These are phyloP conservation scores for Lasioglossum oenotherae DNA, from an alignment of 2,888 invertebrate genomes.

Conservation along the genomic window DNA sequence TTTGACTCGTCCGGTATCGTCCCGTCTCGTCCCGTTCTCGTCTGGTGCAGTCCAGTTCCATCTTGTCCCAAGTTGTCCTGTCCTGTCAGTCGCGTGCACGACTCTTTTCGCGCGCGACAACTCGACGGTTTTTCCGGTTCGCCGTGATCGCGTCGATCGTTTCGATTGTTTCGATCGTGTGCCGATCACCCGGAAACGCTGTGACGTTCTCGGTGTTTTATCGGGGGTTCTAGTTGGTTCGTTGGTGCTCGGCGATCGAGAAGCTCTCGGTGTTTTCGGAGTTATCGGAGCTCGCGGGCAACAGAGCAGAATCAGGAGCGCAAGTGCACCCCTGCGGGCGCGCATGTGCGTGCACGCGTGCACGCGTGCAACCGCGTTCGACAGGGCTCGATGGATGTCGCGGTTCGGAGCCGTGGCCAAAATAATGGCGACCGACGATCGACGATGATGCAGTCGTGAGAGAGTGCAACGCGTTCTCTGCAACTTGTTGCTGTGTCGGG, in stretches of 20 bases:
- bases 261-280: background rate
- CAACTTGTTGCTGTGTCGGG: slow-evolving; percentile 52
- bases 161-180: background rate
- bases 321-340: slow-evolving; percentile 2
- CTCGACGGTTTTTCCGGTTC: background rate
- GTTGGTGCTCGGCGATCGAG: background rate
- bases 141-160: background rate
- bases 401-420: slow-evolving; percentile 18
- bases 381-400: slow-evolving; percentile 48
- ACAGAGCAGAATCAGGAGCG: background rate
- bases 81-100: slow-evolving; percentile 9
- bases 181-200: background rate
- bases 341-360: slow-evolving; percentile 31
- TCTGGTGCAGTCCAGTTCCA: slow-evolving; percentile 3
- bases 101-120: slow-evolving; percentile 14
- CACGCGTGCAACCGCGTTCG: slow-evolving; percentile 29
- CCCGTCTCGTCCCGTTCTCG: slow-evolving; percentile 19
- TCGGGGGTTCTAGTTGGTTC: background rate
- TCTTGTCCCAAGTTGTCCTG: slow-evolving; percentile 4
- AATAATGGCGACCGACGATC: slow-evolving; percentile 40
- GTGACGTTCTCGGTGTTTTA: background rate
- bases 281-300: background rate
- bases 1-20: slow-evolving; percentile 71
- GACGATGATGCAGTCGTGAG: slow-evolving; percentile 49
- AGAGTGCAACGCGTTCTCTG: slow-evolving; percentile 37